phyloP scores from a whole-genome alignment of 2,797 vertebrate species.

The Myripristis murdjan region DNA sequence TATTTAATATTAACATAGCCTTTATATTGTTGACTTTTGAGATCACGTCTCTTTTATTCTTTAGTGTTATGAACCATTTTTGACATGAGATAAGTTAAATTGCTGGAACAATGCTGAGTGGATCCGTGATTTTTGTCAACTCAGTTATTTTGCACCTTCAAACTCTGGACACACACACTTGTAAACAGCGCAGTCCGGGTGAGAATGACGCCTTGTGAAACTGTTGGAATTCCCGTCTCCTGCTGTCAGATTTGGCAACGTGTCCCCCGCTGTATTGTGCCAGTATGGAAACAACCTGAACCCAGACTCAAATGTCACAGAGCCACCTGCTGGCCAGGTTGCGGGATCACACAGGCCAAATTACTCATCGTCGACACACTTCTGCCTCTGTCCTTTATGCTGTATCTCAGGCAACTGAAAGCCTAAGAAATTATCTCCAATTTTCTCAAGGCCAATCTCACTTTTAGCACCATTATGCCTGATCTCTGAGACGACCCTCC shows the following conservation, averaged over 20 bases:
- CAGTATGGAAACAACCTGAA: slow-evolving; percentile 26
- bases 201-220: slow-evolving; percentile 8
- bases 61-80: background rate
- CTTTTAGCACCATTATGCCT: slow-evolving; percentile 25
- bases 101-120: background rate
- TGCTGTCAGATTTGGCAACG: slow-evolving; percentile 22
- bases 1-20: slow-evolving; percentile 1
- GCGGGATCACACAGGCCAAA: slow-evolving; percentile 56
- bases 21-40: background rate
- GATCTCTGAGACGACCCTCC: slow-evolving; percentile 7
- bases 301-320: slow-evolving; percentile 49
- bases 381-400: slow-evolving; percentile 14
- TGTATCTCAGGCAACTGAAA: slow-evolving; percentile 57
- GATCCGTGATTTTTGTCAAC: background rate
- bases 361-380: slow-evolving; percentile 12
- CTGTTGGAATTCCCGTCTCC: slow-evolving; percentile 6
- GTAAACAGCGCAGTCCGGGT: background rate
- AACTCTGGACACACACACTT: background rate
- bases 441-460: slow-evolving; percentile 15
- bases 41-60: slow-evolving; percentile 5
- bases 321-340: slow-evolving; percentile 69
- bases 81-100: slow-evolving; percentile 4
- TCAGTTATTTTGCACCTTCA: slow-evolving; percentile 15
- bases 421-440: slow-evolving; percentile 26
- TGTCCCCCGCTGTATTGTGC: background rate